Evolutionary conservation across 2,797 vertebrate species (phyloP), one percentile per base, ranked within the genome.

Genomic region (Naso thynnoides): DNA sequence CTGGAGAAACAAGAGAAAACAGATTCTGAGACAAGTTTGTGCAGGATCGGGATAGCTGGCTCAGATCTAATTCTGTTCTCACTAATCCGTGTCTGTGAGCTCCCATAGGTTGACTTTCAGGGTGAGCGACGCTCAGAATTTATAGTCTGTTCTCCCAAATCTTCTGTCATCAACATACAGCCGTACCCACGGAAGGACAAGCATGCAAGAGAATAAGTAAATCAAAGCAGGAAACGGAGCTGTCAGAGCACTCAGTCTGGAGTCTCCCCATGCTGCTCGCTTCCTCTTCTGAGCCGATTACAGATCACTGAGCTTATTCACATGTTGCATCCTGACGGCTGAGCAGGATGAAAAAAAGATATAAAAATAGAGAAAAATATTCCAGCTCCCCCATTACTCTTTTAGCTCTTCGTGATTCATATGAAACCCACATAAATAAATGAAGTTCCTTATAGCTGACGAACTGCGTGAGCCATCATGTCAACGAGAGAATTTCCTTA

Each of bases 301-400:
- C 33, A 62, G 63, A 70, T 82, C 80, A 80, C 60, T 19, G 52
- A 73, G 54, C 76, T 69, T 33, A 81, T 71, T 78, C 72, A 48
- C 57, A 70, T 61, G 36, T 68, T 47, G 58, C 62, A n/a, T 27
- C 2, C 29, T 21, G 73, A 60, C 63, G 49, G 57, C 31, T n/a
- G 62, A 61, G 31, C 26, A 8, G 21, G 27, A 53, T 6, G 8
- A 48, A 10, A 70, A 15, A 15, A 3, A 33, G 3, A 56, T 0
- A 16, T 15, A n/a, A 45, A 8, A 0, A 5, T n/a, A 2, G 8
- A 31, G 31, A 31, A 63, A 4, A 69, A 45, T 0, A 8, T 1
- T 26, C 9, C 1, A 49, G 19, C 0, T 1, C 21, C 4, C 31
- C 29, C 21, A 9, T 1, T 18, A 11, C 36, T 19, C n/a, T 61